phyloP scores from a whole-genome alignment of 2,888 invertebrate genomes.

The Agrochola litura region DNA sequence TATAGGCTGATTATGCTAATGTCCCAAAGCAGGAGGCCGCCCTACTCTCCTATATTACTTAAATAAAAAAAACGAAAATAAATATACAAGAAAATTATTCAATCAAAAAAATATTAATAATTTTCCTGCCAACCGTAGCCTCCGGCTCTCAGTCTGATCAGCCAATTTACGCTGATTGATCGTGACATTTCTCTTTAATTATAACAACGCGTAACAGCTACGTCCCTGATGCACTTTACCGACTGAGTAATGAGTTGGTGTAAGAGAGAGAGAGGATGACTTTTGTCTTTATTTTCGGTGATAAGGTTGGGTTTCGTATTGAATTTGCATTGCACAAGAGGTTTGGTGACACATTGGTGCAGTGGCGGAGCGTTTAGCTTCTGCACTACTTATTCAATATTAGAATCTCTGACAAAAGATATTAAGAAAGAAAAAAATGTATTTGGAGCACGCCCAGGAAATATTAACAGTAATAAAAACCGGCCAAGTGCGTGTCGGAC shows the following conservation, averaged over 20 bases:
- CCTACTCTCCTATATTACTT: no score
- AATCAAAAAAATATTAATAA: not conserved
- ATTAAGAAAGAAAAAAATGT: no score
- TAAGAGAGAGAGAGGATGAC: not conserved
- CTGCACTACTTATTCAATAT: no score
- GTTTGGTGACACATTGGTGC: not conserved
- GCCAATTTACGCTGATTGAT: constrained; percentile 63
- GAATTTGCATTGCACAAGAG: not conserved
- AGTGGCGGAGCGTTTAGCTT: not conserved
- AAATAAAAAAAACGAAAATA: no score
- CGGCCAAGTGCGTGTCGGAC: no score
- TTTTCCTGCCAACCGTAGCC: constrained; percentile 51
- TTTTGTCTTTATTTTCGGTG: not conserved
- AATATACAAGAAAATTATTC: not conserved
- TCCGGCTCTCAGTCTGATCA: constrained; percentile 40
- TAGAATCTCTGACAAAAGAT: no score
- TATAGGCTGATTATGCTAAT: no score
- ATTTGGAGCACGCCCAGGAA: no score
- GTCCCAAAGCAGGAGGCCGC: no score
- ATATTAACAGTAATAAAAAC: no score
- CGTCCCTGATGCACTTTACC: constrained; percentile 33
- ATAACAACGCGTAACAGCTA: constrained; percentile 36
- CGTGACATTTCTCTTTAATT: constrained; percentile 60
- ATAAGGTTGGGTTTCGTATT: not conserved
- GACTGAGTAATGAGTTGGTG: constrained; percentile 8